phyloP scores from a whole-genome alignment of 2,888 invertebrate species.

The Dicranocentrus wangi region DNA sequence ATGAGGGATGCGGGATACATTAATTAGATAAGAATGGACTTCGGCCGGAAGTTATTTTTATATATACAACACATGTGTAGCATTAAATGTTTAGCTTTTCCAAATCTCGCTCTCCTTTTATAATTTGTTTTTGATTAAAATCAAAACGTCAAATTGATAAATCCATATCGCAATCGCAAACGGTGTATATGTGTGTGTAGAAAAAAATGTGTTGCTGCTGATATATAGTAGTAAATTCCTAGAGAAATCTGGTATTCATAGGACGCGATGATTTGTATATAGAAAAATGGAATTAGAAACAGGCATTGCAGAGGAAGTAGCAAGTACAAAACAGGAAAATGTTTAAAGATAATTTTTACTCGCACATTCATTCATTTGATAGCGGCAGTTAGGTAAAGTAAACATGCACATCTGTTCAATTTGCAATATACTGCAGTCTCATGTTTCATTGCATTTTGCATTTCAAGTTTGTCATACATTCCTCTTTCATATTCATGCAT shows the following conservation, averaged over 20 bases:
- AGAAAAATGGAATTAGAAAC: slow-evolving; percentile 9
- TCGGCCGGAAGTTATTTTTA: too few relatives aligned
- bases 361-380: slow-evolving; percentile 25
- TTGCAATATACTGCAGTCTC: slow-evolving; percentile 53
- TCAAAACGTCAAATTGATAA: too few relatives aligned
- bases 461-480: slow-evolving; percentile 61
- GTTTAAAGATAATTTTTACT: slow-evolving; percentile 49
- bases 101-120: too few relatives aligned
- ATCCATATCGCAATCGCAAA: too few relatives aligned
- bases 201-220: too few relatives aligned
- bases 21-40: too few relatives aligned
- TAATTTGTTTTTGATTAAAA: too few relatives aligned
- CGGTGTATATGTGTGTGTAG: too few relatives aligned
- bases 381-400: slow-evolving; percentile 43
- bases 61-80: too few relatives aligned
- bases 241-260: not conserved
- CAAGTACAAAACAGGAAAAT: slow-evolving; percentile 50
- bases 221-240: not conserved
- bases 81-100: too few relatives aligned
- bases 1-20: too few relatives aligned
- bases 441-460: slow-evolving; percentile 61
- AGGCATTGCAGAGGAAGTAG: slow-evolving; percentile 29
- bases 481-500: slow-evolving; percentile 46
- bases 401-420: slow-evolving; percentile 62
- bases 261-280: not conserved